Evolutionary conservation across 2,888 invertebrate species (phyloP), one percentile per base, ranked within the genome.

Genomic region (Gryllus longicercus): DNA sequence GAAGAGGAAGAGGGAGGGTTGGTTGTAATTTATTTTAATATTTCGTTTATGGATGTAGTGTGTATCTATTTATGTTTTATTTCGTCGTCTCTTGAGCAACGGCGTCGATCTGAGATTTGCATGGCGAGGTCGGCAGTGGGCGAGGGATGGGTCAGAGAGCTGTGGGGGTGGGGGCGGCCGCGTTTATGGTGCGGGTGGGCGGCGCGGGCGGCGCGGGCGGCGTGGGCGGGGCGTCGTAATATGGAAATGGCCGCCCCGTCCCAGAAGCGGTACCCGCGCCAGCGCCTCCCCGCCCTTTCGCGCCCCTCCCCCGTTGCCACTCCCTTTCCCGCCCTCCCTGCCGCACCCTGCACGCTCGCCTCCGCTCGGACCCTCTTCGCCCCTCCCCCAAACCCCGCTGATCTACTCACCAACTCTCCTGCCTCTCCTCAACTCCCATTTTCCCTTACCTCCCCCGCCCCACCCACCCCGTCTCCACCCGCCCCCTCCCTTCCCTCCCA

Each of bases 11-110:
- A n/a, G 12, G 10, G 63, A 16, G 11, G 63, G 63, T 63, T 63
- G 63, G 63, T 63, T 63, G 63, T 63, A 63, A 63, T 63, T 63
- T 63, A 63, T 63, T 63, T 63, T 63, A 63, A 63, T 63, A 63
- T 63, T 63, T 14, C 63, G 63, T 63, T 63, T 63, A 63, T 63
- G 63, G 63, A 63, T 16, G 63, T 63, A 63, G 63, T 63, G n/a
- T 18, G 63, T 63, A 63, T 63, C 63, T 63, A 63, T 63, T 63
- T 63, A 63, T 63, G 63, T 63, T 63, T 63, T 63, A 63, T 63
- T 63, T 8, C 63, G 63, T 63, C 63, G 63, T 63, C 63, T n/a
- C 14, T 63, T 63, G 63, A 63, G 63, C 63, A 63, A 18, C n/a
- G 63, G 63, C n/a, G 63, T n/a, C 63, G 63, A 63, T 14, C 63